These are phyloP conservation scores for Drosophila infuscata DNA, from an alignment of 2,888 invertebrate genomes.

Conservation along the genomic window DNA sequence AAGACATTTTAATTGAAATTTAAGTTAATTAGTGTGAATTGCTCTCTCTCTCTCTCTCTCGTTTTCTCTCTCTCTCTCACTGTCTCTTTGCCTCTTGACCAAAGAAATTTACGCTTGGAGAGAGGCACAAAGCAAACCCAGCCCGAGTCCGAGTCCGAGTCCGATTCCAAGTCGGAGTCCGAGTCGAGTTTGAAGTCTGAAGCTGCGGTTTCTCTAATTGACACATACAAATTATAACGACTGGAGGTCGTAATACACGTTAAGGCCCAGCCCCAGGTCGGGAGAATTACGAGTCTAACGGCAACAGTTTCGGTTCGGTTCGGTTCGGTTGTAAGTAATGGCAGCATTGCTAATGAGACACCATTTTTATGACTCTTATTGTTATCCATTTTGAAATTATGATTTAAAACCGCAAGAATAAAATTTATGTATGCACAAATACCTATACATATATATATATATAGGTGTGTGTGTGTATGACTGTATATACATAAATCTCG, in stretches of 20 bases:
- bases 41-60: conserved; percentile 1
- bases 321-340: conserved; percentile 45
- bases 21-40: conserved; percentile 77
- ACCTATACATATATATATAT: conserved; percentile 5
- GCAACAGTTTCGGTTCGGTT: conserved; percentile 37
- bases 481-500: conserved; percentile 30
- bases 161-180: too few species aligned
- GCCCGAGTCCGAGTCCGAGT: background rate
- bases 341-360: conserved; percentile 65
- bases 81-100: conserved; percentile 5
- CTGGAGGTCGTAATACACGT: conserved; percentile 5
- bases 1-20: conserved; percentile 82
- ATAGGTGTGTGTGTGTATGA: conserved; percentile 2
- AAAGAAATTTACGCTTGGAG: conserved; percentile 37
- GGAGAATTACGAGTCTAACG: conserved; percentile 19
- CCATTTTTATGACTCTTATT: conserved; percentile 49
- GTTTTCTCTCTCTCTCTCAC: background rate
- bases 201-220: conserved; percentile 62
- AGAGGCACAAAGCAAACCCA: background rate
- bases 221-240: conserved; percentile 55
- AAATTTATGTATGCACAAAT: conserved; percentile 57
- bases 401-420: conserved; percentile 67
- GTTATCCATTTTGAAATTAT: conserved; percentile 57
- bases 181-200: conserved; percentile 1
- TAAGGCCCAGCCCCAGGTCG: conserved; percentile 1